Base-by-base conservation (phyloP, 2,797 vertebrate species). In the Peromyscus eremicus region DNA sequence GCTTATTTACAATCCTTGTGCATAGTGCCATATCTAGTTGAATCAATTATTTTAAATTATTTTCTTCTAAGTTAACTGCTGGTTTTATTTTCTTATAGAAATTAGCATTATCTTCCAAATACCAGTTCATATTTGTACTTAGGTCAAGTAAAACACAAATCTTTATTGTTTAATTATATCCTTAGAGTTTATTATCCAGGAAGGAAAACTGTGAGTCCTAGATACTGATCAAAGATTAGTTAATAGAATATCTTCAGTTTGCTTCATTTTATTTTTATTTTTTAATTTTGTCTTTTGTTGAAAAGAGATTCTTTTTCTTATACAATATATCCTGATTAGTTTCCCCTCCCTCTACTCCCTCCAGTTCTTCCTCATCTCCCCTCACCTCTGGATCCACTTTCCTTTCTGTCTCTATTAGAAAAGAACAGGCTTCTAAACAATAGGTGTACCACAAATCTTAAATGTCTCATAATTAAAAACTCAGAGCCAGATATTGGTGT, bases 61-160 rank as follows among this genome's bases (percentile, higher is more conserved):
- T 91, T 92, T 81, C 40, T 92, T 62, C 25, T n/a, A 93, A 88
- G 76, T 85, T 89, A 93, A 89, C 11, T 86, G 23, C 5, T 64
- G 29, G 14, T 52, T 96, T 94, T 93, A 55, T 79, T 82, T 97
- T 91, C 70, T 79, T 66, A 34, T 93, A 66, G 25, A 46, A 19
- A 66, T 86, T 60, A 85, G 4, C 43, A 6, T 49, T 37, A 87
- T 89, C 75, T 19, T 80, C 17, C 23, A 92, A 94, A 92, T 76
- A 70, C 27, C 13, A 52, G 9, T 60, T 64, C 88, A 3, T 92
- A 64, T 75, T 83, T 96, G 14, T 87, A 64, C 27, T 76, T 93
- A 85, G 68, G 8, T 29, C 46, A 93, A 52, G 19, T 14, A 34
- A 89, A 89, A 49, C 89, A 11, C 9, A 75, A 73, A 73, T 89